Evolutionary conservation across 2,888 invertebrate genomes (phyloP), one percentile per base, ranked within the genome.

Genomic region (Hirtodrosophila confusa): DNA sequence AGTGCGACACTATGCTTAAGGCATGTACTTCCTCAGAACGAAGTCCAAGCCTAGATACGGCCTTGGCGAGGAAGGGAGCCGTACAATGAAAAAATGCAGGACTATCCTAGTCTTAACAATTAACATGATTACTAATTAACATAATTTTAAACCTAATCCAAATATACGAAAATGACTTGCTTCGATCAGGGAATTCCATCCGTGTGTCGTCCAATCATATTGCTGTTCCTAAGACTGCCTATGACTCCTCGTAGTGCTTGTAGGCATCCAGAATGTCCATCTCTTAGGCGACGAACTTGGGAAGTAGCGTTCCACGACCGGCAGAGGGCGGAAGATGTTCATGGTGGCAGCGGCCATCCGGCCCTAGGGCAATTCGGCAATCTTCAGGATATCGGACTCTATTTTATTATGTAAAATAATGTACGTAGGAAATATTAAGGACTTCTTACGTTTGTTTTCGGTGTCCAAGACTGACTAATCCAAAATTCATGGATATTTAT

Each of bases 191-290:
- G 77, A 73, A 90, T 89, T 11, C 91, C 88, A 80, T 91, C 91
- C 4, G 86, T 89, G 67, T 91, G 84, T 36, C 91, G 73, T n/a
- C 86, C 74, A 41, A 90, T 87, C 23, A 90, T 87, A 56, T 89
- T 89, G 69, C 88, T 89, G 6, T 79, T 75, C 0, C 83, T 70
- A 17, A 80, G 76, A 50, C 77, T 79, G 4, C 78, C 89, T 89
- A 71, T 0, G 92, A 92, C 69, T 93, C 92, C 91, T 94, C 94
- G 77, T 96, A 95, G 50, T 95, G 94, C n/a, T 95, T 90, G 91
- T 95, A 97, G 1, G 98, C 98, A 87, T 98, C 97, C 2, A 98
- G 96, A 89, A 98, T 98, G 69, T 95, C 95, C 79, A 98, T 93
- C 90, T 98, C 97, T 83, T 95, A 96, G 9, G 97, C 96, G 49